Conservation (phyloP, 2,797 vertebrate genomes). For the Miichthys miiuy region DNA sequence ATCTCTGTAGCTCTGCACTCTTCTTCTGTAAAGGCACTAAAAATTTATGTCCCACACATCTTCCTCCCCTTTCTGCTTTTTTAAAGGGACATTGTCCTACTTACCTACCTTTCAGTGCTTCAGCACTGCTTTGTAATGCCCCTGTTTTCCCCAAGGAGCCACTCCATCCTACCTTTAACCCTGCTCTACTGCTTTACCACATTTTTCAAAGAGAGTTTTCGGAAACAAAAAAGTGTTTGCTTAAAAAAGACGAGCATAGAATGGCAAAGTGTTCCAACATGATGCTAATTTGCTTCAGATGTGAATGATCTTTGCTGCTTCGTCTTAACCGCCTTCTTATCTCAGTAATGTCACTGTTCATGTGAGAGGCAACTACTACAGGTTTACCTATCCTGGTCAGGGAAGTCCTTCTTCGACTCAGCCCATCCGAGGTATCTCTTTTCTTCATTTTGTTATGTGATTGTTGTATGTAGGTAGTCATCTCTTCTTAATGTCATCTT, state of each 20-base stretch:
- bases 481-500: not conserved
- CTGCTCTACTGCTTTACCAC: slow-evolving; percentile 15
- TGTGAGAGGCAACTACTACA: not conserved
- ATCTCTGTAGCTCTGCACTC: slow-evolving; percentile 44
- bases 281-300: slow-evolving; percentile 2
- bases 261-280: not conserved
- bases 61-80: slow-evolving; percentile 57
- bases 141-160: slow-evolving; percentile 44
- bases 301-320: not conserved
- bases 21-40: slow-evolving; percentile 57
- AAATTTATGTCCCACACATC: slow-evolving; percentile 58
- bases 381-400: not conserved
- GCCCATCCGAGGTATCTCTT: not conserved
- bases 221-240: slow-evolving; percentile 1
- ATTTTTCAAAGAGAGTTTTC: slow-evolving; percentile 50
- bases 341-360: slow-evolving; percentile 6
- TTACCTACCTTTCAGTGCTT: slow-evolving; percentile 54
- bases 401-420: not conserved
- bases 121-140: slow-evolving; percentile 38
- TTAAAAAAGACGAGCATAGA: slow-evolving; percentile 20
- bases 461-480: not conserved
- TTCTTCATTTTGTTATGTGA: not conserved
- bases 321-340: not conserved
- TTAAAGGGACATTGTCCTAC: slow-evolving; percentile 71
- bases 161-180: slow-evolving; percentile 55